These are phyloP conservation scores for Onthophagus sagittarius DNA, from an alignment of 2,888 invertebrate species.

Conservation along the genomic window DNA sequence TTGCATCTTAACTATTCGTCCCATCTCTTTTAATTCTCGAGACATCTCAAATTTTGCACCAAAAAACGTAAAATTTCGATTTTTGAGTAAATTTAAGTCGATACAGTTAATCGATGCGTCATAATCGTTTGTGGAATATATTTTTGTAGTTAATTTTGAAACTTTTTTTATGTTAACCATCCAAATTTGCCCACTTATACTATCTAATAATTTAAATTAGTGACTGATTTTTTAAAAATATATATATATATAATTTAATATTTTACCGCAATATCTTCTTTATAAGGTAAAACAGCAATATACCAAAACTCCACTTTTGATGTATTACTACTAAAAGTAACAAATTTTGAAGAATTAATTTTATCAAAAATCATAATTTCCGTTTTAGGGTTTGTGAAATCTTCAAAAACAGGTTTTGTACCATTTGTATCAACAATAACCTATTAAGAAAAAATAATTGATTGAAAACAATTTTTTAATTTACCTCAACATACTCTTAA, in stretches of 20 bases:
- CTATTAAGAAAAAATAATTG: neutral
- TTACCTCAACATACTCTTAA: neutral
- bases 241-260: neutral
- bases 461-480: neutral
- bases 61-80: no score
- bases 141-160: no score
- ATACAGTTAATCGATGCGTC: no score
- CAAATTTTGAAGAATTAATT: neutral
- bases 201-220: no score
- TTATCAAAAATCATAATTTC: neutral
- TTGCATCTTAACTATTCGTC: no score
- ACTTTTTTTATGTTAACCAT: no score
- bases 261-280: conserved; percentile 4
- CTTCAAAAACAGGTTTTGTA: neutral
- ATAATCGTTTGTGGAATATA: no score
- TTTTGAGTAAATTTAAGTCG: no score
- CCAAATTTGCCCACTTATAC: no score
- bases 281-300: conserved; percentile 1
- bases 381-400: neutral
- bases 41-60: no score
- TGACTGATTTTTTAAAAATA: no score
- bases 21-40: no score
- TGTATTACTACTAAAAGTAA: neutral
- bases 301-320: neutral
- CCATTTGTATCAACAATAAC: neutral